A percentile compares a stretch with the other conserved stretches of the same genome.
Conservation (phyloP, 2,888 invertebrate genomes). For the Rotaria socialis region DNA sequence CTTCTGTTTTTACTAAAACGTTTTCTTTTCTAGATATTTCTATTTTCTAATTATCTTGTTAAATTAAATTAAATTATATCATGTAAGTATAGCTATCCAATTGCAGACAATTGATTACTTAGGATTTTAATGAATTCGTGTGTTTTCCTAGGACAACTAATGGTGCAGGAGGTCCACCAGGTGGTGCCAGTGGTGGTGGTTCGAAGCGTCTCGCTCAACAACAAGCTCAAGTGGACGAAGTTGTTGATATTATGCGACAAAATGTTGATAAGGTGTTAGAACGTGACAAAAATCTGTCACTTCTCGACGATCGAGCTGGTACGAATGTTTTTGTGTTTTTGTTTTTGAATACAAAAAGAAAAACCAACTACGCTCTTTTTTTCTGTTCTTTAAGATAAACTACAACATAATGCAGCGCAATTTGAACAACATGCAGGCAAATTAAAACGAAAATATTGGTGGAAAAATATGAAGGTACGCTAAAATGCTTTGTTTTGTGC, state of each 20-base stretch:
- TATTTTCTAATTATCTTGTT: too few species aligned
- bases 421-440: constrained; percentile 95
- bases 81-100: background rate
- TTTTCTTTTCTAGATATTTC: background rate
- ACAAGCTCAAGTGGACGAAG: constrained; percentile 65
- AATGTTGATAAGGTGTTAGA: constrained; percentile 94
- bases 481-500: background rate
- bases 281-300: constrained; percentile 87
- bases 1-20: background rate
- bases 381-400: constrained; percentile 33
- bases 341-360: background rate
- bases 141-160: constrained; percentile 9
- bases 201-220: constrained; percentile 63
- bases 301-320: constrained; percentile 84
- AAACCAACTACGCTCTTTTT: background rate
- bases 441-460: constrained; percentile 92
- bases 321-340: background rate
- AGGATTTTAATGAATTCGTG: background rate
- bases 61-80: background rate
- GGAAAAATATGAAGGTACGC: constrained; percentile 82
- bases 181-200: background rate
- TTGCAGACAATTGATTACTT: too few species aligned
- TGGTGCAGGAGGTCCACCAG: background rate
- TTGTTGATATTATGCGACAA: constrained; percentile 72
- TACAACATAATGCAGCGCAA: constrained; percentile 66